Conservation (phyloP, 2,113 vertebrate species). For the Antigone vipio region DNA sequence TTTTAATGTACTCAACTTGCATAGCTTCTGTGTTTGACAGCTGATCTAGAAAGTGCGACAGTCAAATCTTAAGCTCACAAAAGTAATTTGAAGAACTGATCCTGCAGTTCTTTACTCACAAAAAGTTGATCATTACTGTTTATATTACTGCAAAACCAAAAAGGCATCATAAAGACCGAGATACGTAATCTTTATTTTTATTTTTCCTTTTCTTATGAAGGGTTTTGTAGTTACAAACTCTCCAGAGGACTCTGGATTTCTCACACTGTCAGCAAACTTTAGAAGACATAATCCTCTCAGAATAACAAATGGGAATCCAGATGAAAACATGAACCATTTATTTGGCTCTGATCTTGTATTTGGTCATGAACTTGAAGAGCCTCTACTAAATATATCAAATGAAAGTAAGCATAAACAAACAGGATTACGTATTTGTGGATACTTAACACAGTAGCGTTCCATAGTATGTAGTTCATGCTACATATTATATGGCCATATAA, state of each 20-base stretch:
- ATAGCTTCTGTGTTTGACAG: not conserved
- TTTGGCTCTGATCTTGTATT: slow-evolving; percentile 57
- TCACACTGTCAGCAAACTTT: slow-evolving; percentile 55
- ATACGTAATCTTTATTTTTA: not conserved
- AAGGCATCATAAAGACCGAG: not conserved
- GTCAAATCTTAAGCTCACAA: not conserved
- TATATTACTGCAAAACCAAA: not conserved
- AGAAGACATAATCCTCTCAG: slow-evolving; percentile 62
- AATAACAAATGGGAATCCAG: slow-evolving; percentile 63
- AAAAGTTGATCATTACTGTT: not conserved
- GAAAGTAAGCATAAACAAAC: slow-evolving; percentile 60
- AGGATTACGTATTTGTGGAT: not conserved
- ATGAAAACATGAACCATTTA: slow-evolving; percentile 59
- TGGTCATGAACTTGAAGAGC: slow-evolving; percentile 66
- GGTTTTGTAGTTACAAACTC: slow-evolving; percentile 43
- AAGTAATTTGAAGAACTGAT: not conserved
- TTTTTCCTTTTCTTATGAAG: slow-evolving; percentile 23
- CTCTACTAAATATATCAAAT: slow-evolving; percentile 36
- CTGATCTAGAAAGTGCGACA: not conserved
- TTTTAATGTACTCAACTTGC: not conserved
- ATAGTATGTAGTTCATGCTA: not conserved
- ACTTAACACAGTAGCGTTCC: not conserved
- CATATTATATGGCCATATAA: not conserved
- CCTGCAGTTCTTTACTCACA: not conserved
- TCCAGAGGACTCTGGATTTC: slow-evolving; percentile 61